Evolutionary conservation across 2,797 vertebrate species (phyloP).

Genomic region (Microcaecilia unicolor): DNA sequence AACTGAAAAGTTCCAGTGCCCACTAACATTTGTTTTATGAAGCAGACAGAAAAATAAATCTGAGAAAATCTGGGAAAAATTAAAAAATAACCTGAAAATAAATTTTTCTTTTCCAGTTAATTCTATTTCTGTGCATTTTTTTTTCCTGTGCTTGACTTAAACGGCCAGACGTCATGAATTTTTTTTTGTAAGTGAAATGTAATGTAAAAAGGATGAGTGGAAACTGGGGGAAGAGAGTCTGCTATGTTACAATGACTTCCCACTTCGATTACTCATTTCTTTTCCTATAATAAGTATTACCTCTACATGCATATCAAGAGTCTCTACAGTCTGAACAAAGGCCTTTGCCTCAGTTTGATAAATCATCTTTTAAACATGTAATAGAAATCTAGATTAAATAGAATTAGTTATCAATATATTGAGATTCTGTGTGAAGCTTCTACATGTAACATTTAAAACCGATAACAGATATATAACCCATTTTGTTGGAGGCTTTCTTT

Average conservation of each 20-base stretch:
- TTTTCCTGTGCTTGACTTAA: too few relatives aligned
- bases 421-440: constrained; percentile 20
- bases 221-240: too few relatives aligned
- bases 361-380: background rate
- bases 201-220: too few relatives aligned
- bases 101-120: too few relatives aligned
- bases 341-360: constrained; percentile 7
- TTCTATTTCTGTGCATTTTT: too few relatives aligned
- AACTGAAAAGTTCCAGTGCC: too few relatives aligned
- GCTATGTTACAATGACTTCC: constrained; percentile 1
- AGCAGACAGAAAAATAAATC: too few relatives aligned
- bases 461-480: constrained; percentile 25
- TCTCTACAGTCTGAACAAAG: background rate
- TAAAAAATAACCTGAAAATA: too few relatives aligned
- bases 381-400: constrained; percentile 13
- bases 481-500: constrained; percentile 12
- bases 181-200: too few relatives aligned
- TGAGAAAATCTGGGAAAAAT: too few relatives aligned
- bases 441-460: constrained; percentile 23
- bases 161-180: too few relatives aligned
- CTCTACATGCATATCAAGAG: background rate
- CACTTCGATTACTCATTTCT: constrained; percentile 9
- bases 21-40: too few relatives aligned
- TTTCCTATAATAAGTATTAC: background rate
- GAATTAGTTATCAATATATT: constrained; percentile 24